These are phyloP conservation scores for Brachynemurus nebulosus DNA, from an alignment of 2,888 invertebrate genomes.

Conservation along the genomic window DNA sequence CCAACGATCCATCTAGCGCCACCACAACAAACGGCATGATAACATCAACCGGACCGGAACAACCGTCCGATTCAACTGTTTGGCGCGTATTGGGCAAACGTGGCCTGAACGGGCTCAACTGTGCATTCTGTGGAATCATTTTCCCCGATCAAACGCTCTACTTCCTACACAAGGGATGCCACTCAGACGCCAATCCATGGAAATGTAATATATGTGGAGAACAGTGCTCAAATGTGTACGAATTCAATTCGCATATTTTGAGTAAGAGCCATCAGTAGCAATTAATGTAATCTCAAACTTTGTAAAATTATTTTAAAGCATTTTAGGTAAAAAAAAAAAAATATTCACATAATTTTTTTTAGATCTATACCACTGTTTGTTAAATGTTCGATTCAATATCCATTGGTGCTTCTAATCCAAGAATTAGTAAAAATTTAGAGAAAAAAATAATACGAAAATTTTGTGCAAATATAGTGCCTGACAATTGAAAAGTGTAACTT, in stretches of 20 bases:
- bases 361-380: background rate
- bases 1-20: conserved; percentile 33
- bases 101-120: conserved; percentile 49
- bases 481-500: conserved; percentile 2
- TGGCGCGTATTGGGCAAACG: conserved; percentile 36
- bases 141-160: conserved; percentile 94
- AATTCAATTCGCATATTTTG: conserved; percentile 90
- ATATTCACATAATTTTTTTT: background rate
- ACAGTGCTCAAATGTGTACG: conserved; percentile 87
- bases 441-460: background rate
- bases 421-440: background rate
- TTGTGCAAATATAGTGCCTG: conserved; percentile 1
- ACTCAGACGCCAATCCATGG: conserved; percentile 93
- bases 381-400: background rate
- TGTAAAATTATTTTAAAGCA: background rate
- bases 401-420: background rate
- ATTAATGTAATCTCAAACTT: conserved; percentile 32
- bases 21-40: conserved; percentile 45
- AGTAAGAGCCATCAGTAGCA: conserved; percentile 74
- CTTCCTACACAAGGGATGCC: conserved; percentile 95
- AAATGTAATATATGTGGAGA: conserved; percentile 97
- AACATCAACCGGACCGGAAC: conserved; percentile 58
- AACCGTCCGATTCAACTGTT: conserved; percentile 29
- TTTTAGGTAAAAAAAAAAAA: no score
- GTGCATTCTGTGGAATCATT: conserved; percentile 83